A percentile compares a stretch with the other conserved stretches of the same genome.
These are phyloP conservation scores for Passer montanus DNA, from an alignment of 2,113 vertebrate genomes.

Conservation along the genomic window DNA sequence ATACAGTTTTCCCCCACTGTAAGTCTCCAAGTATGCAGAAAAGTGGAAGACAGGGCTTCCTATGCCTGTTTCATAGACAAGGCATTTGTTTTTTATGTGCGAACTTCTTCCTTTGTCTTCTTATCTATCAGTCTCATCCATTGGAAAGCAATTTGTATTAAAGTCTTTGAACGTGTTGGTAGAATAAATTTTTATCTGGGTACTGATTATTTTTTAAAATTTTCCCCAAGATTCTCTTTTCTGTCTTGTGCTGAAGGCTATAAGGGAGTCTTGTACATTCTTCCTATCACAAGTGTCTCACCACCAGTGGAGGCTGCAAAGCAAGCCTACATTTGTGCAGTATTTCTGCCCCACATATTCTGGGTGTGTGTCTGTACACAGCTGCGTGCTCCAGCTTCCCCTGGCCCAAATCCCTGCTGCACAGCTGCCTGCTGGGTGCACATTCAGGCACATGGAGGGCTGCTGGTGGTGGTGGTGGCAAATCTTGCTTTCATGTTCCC, in stretches of 20 bases:
- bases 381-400: not conserved
- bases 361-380: rapidly evolving
- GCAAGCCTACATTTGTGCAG: not conserved
- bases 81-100: not conserved
- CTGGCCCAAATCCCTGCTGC: not conserved
- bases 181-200: not conserved
- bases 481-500: not conserved
- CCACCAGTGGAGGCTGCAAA: not conserved
- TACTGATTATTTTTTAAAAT: not conserved
- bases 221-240: not conserved
- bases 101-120: not conserved
- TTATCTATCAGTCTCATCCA: not conserved
- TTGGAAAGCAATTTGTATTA: not conserved
- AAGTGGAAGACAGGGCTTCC: not conserved
- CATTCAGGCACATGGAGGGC: rapidly evolving
- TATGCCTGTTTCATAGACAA: not conserved
- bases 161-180: not conserved
- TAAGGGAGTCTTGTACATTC: not conserved
- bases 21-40: not conserved
- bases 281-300: not conserved
- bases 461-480: not conserved
- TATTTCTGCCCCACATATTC: not conserved
- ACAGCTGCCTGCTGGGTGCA: not conserved
- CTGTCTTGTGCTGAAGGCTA: not conserved
- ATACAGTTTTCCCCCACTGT: not conserved